phyloP scores from a whole-genome alignment of 2,888 invertebrate genomes.

The Hirudinaria manillensis region DNA sequence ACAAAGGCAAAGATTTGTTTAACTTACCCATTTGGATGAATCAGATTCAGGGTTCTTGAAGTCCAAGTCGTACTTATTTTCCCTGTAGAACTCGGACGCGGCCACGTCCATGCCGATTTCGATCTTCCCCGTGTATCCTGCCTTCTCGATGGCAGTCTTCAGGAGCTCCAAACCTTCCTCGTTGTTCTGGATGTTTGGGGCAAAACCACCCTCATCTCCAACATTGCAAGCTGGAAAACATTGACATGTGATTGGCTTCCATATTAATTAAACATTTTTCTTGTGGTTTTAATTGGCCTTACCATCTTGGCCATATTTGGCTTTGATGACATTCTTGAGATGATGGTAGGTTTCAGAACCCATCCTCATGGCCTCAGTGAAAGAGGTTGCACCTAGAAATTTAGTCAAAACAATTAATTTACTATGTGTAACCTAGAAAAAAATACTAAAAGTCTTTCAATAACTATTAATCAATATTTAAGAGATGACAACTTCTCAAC shows the following conservation, averaged over 20 bases:
- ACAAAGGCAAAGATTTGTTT: too few species aligned
- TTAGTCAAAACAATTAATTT: neutral
- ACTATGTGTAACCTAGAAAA: neutral
- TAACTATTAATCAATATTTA: neutral
- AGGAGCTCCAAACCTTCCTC: constrained; percentile 82
- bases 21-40: constrained; percentile 56
- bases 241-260: neutral
- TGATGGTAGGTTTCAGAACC: constrained; percentile 92
- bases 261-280: neutral
- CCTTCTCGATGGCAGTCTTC: constrained; percentile 80
- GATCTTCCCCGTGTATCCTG: constrained; percentile 93
- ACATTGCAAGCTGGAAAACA: constrained; percentile 62
- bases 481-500: neutral
- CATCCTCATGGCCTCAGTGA: constrained; percentile 97
- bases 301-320: constrained; percentile 79
- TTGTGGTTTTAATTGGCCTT: constrained; percentile 34
- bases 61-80: constrained; percentile 77
- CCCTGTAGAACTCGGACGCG: constrained; percentile 84
- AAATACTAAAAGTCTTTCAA: neutral
- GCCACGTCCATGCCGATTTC: constrained; percentile 99
- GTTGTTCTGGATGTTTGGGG: constrained; percentile 93
- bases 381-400: constrained; percentile 70
- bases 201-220: constrained; percentile 98
- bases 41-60: constrained; percentile 92
- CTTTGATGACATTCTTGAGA: constrained; percentile 85